phyloP scores from a whole-genome alignment of 35 echinoderm and acorn worm genomes.

The Apostichopus californicus region DNA sequence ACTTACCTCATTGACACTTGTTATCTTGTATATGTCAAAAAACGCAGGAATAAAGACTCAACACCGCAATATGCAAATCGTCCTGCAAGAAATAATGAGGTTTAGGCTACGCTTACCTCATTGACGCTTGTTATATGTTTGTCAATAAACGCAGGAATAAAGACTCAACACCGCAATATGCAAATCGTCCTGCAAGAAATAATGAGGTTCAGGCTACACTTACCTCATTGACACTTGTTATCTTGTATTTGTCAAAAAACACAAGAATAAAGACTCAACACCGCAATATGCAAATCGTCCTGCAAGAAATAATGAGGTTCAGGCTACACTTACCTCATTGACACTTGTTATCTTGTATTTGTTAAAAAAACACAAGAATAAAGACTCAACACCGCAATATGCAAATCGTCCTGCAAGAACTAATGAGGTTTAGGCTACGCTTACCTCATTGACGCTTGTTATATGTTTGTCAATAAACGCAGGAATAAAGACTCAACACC shows the following conservation, averaged over 20 bases:
- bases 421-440: neutral
- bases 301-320: too few species aligned
- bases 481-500: constrained; percentile 60
- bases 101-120: constrained; percentile 45
- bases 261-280: too few species aligned
- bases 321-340: constrained; percentile 56
- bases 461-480: constrained; percentile 56
- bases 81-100: too few species aligned
- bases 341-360: constrained; percentile 54
- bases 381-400: constrained; percentile 53
- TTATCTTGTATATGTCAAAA: constrained; percentile 41
- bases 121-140: constrained; percentile 56
- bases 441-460: constrained; percentile 73
- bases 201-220: too few species aligned
- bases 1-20: constrained; percentile 73
- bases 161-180: neutral
- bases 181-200: too few species aligned
- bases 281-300: too few species aligned
- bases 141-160: constrained; percentile 71
- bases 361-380: constrained; percentile 66
- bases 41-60: constrained; percentile 73
- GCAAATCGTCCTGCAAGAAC: neutral
- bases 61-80: constrained; percentile 38
- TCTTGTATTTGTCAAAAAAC: too few species aligned
- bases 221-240: too few species aligned